A percentile compares a stretch with the other conserved stretches of the same genome.
Evolutionary conservation across 2,113 vertebrate species (phyloP).

Genomic region (Shinisaurus crocodilurus): DNA sequence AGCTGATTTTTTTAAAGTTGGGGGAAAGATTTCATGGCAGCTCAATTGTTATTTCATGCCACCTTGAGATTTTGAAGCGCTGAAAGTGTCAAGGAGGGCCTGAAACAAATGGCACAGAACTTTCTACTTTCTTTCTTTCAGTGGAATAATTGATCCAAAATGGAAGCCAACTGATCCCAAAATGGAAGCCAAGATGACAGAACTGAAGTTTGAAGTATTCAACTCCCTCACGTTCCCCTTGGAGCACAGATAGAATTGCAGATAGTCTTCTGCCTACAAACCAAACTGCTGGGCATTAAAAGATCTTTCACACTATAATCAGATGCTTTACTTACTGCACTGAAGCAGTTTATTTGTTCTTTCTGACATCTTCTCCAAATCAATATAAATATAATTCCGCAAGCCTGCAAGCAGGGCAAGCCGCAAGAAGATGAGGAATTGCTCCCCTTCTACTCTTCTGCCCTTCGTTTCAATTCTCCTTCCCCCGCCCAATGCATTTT

Average conservation of each 20-base stretch:
- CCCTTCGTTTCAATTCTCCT: slow-evolving; percentile 36
- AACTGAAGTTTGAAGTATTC: background rate
- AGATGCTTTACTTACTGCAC: slow-evolving; percentile 39
- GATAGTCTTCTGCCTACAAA: slow-evolving; percentile 31
- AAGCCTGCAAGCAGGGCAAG: background rate
- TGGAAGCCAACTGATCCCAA: background rate
- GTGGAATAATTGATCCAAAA: background rate
- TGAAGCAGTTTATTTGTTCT: slow-evolving; percentile 51
- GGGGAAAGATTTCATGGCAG: background rate
- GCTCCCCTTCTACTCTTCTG: background rate
- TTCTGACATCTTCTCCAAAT: slow-evolving; percentile 42
- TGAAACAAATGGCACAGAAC: background rate
- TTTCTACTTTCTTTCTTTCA: background rate
- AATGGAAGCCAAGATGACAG: background rate
- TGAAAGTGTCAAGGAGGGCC: background rate
- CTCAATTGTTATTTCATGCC: background rate
- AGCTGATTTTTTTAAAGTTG: background rate
- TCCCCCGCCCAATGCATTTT: background rate
- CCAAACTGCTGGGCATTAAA: slow-evolving; percentile 39
- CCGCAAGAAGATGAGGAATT: background rate
- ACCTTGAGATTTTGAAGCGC: background rate
- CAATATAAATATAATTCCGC: slow-evolving; percentile 51
- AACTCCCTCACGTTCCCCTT: background rate
- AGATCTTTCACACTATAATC: slow-evolving; percentile 51
- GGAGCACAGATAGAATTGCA: slow-evolving; percentile 28